A percentile compares a stretch with the other conserved stretches of the same genome.
phyloP scores from a whole-genome alignment of 2,797 vertebrate genomes.

The Hyperoplus lanceolatus region DNA sequence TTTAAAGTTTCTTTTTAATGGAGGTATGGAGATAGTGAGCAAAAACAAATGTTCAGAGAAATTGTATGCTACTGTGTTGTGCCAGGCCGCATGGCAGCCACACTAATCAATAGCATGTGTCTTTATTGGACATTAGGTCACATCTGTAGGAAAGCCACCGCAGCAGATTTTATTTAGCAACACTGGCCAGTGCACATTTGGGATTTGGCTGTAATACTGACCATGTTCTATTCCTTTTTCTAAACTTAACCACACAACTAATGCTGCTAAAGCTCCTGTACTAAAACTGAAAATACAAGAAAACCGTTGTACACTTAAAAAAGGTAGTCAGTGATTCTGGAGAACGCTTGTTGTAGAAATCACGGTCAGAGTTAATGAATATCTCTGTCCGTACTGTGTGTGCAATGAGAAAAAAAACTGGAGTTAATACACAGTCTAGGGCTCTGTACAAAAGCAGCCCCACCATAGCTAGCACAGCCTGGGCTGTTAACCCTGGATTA shows the following conservation, averaged over 20 bases:
- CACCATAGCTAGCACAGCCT: too few relatives aligned
- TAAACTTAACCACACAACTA: slow-evolving; percentile 17
- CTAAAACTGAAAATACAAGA: background rate
- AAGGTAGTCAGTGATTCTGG: too few relatives aligned
- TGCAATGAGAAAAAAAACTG: background rate
- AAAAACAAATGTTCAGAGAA: slow-evolving; percentile 30
- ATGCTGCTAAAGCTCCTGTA: slow-evolving; percentile 1
- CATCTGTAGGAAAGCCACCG: slow-evolving; percentile 56
- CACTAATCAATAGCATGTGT: slow-evolving; percentile 70
- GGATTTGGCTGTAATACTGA: slow-evolving; percentile 34
- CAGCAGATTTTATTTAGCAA: slow-evolving; percentile 59
- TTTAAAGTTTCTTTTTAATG: slow-evolving; percentile 9
- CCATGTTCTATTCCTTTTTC: slow-evolving; percentile 34
- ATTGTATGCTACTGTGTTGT: slow-evolving; percentile 2
- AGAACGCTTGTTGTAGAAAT: too few relatives aligned
- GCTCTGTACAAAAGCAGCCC: too few relatives aligned
- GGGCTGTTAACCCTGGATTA: too few relatives aligned
- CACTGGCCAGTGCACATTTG: slow-evolving; percentile 37
- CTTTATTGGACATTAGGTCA: slow-evolving; percentile 59
- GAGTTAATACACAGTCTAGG: background rate
- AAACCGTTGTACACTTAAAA: background rate
- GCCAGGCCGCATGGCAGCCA: slow-evolving; percentile 41
- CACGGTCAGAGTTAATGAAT: too few relatives aligned
- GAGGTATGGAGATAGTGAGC: background rate
- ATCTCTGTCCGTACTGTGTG: too few relatives aligned